Percentiles rank a stretch among this genome's conserved stretches.
These are phyloP conservation scores for Thumatha senex DNA, from an alignment of 2,888 invertebrate species.

Conservation along the genomic window DNA sequence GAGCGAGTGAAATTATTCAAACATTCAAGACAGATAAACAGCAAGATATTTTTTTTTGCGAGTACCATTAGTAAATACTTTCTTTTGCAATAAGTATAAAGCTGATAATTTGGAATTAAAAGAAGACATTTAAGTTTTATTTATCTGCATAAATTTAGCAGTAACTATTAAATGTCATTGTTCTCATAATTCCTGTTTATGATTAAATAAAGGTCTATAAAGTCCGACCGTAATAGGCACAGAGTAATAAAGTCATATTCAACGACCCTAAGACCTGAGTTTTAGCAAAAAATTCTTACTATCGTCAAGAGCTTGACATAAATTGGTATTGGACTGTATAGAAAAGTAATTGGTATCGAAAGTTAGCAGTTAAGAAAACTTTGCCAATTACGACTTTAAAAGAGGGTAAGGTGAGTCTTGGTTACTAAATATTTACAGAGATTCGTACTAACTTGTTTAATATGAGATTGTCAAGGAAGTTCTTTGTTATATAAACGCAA, in stretches of 20 bases:
- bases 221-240: not conserved
- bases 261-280: not conserved
- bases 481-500: constrained; percentile 12
- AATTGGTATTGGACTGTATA: constrained; percentile 18
- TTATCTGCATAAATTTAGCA: too few species aligned
- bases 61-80: too few species aligned
- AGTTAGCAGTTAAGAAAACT: constrained; percentile 31
- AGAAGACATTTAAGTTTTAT: too few species aligned
- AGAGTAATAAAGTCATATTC: not conserved
- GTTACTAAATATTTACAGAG: constrained; percentile 18
- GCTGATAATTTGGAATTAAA: too few species aligned
- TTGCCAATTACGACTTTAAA: constrained; percentile 32
- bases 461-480: constrained; percentile 24
- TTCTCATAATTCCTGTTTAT: not conserved
- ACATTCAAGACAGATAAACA: too few species aligned
- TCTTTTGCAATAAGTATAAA: too few species aligned
- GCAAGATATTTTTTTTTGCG: too few species aligned
- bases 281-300: constrained; percentile 1
- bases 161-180: too few species aligned
- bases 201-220: not conserved
- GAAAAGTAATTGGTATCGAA: constrained; percentile 32
- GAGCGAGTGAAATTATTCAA: too few species aligned
- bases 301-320: constrained; percentile 10
- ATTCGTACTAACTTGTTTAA: constrained; percentile 25
- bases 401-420: constrained; percentile 22